Evolutionary conservation across 2,113 vertebrate genomes (phyloP), one percentile per base, ranked within the genome.

Genomic region (Erythrolamprus reginae): DNA sequence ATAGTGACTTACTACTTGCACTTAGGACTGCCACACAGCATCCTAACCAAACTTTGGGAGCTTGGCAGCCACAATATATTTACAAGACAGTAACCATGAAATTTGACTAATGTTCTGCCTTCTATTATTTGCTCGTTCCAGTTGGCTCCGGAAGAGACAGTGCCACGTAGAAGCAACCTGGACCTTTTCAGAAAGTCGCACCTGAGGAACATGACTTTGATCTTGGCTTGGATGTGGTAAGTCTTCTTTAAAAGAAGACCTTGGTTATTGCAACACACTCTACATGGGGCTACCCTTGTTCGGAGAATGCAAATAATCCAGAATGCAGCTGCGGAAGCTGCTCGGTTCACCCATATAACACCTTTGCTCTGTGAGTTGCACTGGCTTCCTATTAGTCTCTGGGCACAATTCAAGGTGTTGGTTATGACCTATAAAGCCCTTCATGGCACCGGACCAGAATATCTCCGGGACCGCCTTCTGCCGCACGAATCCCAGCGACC

Each of bases 191-290:
- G 94, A 91, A 93, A 97, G 61, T 77, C 95, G 1, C 94, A 95
- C 82, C 95, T 98, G 89, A 96, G 97, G 92, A 98, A 95, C 92
- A 93, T 97, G 42, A 95, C 93, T 28, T 19, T 98, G 19, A 92
- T 97, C 26, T 94, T 98, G 96, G 91, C 95, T 89, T 97, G 84
- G 12, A 4, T 97, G 53, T 98, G 98, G 98, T 98, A 93, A 96
- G 97, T 95, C 8, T 86, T 15, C 56, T n/a, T 2, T 33, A 53
- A 26, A 23, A 3, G n/a, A n/a, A n/a, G n/a, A n/a, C n/a, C n/a
- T n/a, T n/a, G n/a, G n/a, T n/a, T n/a, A n/a, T n/a, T n/a, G n/a
- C n/a, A n/a, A n/a, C n/a, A n/a, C n/a, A n/a, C n/a, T n/a, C n/a
- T n/a, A n/a, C n/a, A n/a, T n/a, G n/a, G n/a, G n/a, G n/a, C n/a